Evolutionary conservation across 2,888 invertebrate species (phyloP), one percentile per base, ranked within the genome.

Genomic region (Toxonevra muliebris): DNA sequence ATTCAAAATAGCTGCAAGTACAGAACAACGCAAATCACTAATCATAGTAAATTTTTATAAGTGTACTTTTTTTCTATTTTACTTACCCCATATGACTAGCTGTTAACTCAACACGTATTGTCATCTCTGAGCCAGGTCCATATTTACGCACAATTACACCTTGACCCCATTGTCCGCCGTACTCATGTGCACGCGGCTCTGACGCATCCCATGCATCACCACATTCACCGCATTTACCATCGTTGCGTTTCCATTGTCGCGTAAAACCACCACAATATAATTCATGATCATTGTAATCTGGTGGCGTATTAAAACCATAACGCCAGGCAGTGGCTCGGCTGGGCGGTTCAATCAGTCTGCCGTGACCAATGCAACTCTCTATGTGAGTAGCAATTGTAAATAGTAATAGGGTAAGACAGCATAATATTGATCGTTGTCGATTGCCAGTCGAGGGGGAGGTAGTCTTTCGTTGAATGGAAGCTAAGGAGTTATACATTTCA

Each of bases 201-300:
- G 88, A 86, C 62, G 88, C 76, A 77, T 95, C 93, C 92, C 92
- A 95, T 1, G 95, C 88, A 83, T 95, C 95, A 0, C 95, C 95
- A 77, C 95, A 95, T 57, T 94, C 89, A 1, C 95, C 95, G 79
- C 95, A 95, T 81, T 93, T 93, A 0, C 95, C 95, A 2, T 87
- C 89, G 79, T 95, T 95, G 68, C 86, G 89, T 76, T 90, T 89
- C 92, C 93, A 93, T 79, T 95, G 95, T 61, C 93, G 87, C n/a
- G 91, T 88, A 82, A 92, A 94, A 11, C 95, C 95, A 0, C 95
- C 95, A 82, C 95, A 95, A 85, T 91, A 95, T 5, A 92, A 87
- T 80, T 95, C 94, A 82, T 95, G 92, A 85, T 96, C 95, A 83
- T 95, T 94, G 86, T 95, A 95, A 84, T 96, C 93, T 78, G 92